A percentile compares a stretch with the other conserved stretches of the same genome.
phyloP scores from a whole-genome alignment of 2,797 vertebrate genomes.

The Sus cebifrons region DNA sequence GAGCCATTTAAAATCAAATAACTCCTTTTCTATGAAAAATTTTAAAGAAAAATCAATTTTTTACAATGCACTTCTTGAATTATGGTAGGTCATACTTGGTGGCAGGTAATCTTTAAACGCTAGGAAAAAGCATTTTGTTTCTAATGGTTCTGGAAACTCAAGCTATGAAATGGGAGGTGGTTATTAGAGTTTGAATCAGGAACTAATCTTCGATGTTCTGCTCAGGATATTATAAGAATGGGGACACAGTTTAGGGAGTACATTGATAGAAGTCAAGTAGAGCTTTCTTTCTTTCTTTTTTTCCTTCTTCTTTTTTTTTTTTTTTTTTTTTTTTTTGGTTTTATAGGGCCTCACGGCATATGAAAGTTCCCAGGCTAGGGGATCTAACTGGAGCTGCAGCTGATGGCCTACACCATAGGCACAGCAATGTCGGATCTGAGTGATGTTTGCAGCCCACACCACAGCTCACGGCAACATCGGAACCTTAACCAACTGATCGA shows the following conservation, averaged over 20 bases:
- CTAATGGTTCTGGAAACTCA: neutral
- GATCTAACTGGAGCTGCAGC: too few species aligned
- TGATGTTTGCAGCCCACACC: too few species aligned
- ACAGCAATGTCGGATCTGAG: too few species aligned
- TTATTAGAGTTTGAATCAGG: neutral
- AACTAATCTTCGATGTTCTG: neutral
- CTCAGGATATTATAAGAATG: neutral
- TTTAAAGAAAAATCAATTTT: constrained; percentile 45
- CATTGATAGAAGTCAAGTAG: neutral
- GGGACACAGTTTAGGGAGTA: fast-evolving
- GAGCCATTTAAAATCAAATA: constrained; percentile 65
- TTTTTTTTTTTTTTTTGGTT: too few species aligned
- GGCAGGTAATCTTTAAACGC: constrained; percentile 23
- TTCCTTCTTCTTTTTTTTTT: too few species aligned
- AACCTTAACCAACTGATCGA: too few species aligned
- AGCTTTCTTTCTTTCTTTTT: neutral
- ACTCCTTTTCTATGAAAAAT: constrained; percentile 38
- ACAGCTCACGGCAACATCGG: too few species aligned
- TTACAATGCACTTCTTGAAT: constrained; percentile 6
- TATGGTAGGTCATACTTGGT: neutral
- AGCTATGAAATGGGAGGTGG: neutral
- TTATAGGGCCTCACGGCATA: too few species aligned
- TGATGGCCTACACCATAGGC: too few species aligned
- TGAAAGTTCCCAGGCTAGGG: too few species aligned
- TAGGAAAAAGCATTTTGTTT: neutral